Base-by-base conservation (phyloP, 1,140 invertebrate genomes). In the Zelostemma sp. region DNA sequence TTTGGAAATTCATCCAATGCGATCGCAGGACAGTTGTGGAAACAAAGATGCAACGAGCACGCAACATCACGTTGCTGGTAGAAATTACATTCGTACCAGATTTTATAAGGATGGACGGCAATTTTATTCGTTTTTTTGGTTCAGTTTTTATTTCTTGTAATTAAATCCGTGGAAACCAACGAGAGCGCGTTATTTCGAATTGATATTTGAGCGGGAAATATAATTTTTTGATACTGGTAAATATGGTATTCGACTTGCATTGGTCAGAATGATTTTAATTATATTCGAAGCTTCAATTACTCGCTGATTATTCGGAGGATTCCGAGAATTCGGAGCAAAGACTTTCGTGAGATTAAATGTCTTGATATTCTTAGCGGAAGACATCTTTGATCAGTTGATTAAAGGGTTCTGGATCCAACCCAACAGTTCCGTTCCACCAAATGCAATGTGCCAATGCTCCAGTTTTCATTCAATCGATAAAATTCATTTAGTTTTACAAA, bases 331-430 rank as follows among this genome's bases (percentile, higher is more conserved):
- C 35, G 35, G 35, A 43, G 58, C 61, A 61, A 70, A 51, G 53
- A 54, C 53, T 8, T 28, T 3, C 25, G 3, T 57, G 33, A 61
- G 60, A 57, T 68, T 62, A 25, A 68, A 68, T 62, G 59, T 68
- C 53, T 53, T 58, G 25, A 21, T 46, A 46, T 55, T 48, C 65
- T 45, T 6, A 3, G 31, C 21, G 58, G 61, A 25, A 59, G 65
- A 68, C 61, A 73, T 73, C 58, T 74, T 67, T 70, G 63, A 74
- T 74, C 69, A 72, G 66, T 76, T 72, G 64, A 74, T 72, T 70
- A 68, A 59, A 61, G 19, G 53, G 50, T 40, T 45, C 58, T 74
- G 68, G 72, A 70, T 51, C 35, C 16, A 47, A 65, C 69, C 72
- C 74, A 74, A 68, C 58, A 59, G 68, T 70, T 72, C 64, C 53